Evolutionary conservation across 92 coral and sea anemone genomes (phyloP), one percentile per base, ranked within the genome.

Genomic region (Porites evermanni): DNA sequence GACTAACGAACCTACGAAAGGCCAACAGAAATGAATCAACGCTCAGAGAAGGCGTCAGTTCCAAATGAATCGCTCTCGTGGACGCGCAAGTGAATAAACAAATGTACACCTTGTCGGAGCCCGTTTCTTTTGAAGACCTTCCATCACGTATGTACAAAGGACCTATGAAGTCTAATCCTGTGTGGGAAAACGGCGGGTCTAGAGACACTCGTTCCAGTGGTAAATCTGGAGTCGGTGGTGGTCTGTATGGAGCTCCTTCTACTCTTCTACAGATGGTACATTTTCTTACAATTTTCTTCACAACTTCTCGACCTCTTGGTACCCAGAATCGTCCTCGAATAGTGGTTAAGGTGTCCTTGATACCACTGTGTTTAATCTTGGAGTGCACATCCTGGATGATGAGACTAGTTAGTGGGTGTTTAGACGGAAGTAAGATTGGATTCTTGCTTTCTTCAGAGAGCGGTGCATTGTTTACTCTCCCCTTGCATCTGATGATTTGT

Each of bases 281-380:
- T 26, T 26, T 26, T 26, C 29, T 26, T 54, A 84, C 92, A 74
- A 88, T 88, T 71, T 78, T 91, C 63, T 76, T 79, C 52, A 88
- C n/a, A 56, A 91, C 29, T 77, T 72, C 79, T 59, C 90, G 66
- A 58, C 94, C 92, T 72, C 94, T 64, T 86, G 89, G 72, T 52
- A 92, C 75, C 88, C 95, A 92, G 77, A 84, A 92, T 32, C 78
- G 44, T 44, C 89, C 93, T 7, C 93, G 88, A 61, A 89, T 32
- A 12, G 95, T 81, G 47, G 91, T 92, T 59, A 92, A 77, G 23
- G 95, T 92, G 90, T 86, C 92, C 65, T 87, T 79, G 76, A 92
- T 80, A 10, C 91, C 91, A 77, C 85, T 79, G 84, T 89, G 88
- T 64, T 92, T 88, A 6, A 89, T 82, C 77, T 81, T 81, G 23